Evolutionary conservation across 2,797 vertebrate genomes (phyloP).

Genomic region (Phylloscopus collybita): DNA sequence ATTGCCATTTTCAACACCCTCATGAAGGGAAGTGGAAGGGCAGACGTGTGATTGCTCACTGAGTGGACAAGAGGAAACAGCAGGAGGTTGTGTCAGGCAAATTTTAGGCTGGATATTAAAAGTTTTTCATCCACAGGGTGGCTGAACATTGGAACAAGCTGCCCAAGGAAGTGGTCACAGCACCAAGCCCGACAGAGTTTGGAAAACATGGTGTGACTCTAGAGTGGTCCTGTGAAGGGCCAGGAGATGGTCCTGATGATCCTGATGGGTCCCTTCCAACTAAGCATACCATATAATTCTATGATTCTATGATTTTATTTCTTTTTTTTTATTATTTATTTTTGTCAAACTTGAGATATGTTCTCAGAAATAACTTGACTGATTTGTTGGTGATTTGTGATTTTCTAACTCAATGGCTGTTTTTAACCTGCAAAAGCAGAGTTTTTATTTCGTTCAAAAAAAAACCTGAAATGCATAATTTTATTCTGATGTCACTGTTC

Average conservation of each 20-base stretch:
- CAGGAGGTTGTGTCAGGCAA: not conserved
- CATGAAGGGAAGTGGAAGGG: not conserved
- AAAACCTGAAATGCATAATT: rapidly evolving
- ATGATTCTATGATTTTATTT: not conserved
- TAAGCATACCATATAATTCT: not conserved
- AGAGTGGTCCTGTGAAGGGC: not conserved
- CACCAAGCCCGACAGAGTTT: not conserved
- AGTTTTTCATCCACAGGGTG: not conserved
- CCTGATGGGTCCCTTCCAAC: not conserved
- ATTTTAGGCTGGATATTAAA: not conserved
- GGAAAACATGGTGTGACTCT: not conserved
- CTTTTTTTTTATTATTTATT: not conserved
- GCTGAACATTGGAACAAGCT: not conserved
- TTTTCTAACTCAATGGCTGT: not conserved
- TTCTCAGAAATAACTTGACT: not conserved
- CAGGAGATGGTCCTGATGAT: not conserved
- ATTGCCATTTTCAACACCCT: not conserved
- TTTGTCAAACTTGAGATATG: not conserved
- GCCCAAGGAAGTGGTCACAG: not conserved
- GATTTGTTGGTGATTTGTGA: not conserved
- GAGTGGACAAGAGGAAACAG: rapidly evolving
- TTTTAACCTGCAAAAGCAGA: not conserved
- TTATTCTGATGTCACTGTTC: not conserved
- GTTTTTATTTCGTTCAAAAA: not conserved
- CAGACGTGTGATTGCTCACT: too few species aligned